Evolutionary conservation across 2,797 vertebrate species (phyloP).

Genomic region (Phyllotis vaccarum): DNA sequence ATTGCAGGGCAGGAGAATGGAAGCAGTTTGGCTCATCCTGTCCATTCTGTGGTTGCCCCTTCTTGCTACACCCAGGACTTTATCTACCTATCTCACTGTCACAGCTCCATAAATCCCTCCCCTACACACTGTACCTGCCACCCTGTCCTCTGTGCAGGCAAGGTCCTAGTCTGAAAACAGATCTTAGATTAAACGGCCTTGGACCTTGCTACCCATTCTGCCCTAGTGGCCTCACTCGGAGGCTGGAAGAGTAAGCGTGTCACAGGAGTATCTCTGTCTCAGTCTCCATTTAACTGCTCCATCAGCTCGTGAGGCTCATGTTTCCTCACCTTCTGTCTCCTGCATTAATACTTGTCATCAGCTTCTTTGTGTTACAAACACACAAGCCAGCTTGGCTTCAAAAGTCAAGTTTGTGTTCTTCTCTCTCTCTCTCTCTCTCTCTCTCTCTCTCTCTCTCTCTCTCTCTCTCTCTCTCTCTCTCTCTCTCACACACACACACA

Average conservation of each 20-base stretch:
- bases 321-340: constrained; percentile 84
- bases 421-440: background rate
- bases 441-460: background rate
- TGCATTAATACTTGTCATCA: constrained; percentile 83
- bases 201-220: background rate
- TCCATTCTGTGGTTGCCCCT: background rate
- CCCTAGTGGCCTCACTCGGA: background rate
- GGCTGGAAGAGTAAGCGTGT: background rate
- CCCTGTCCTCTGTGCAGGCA: background rate
- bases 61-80: background rate
- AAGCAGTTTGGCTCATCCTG: background rate
- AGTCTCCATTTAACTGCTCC: constrained; percentile 15
- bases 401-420: constrained; percentile 83
- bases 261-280: constrained; percentile 38
- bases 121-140: background rate
- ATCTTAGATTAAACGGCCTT: background rate
- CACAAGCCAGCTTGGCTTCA: constrained; percentile 84
- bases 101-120: background rate
- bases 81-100: background rate
- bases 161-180: background rate
- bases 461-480: background rate
- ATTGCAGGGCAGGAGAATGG: background rate
- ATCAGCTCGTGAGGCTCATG: constrained; percentile 64
- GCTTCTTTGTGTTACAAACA: constrained; percentile 83
- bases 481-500: no score